These are phyloP conservation scores for Nannobrachium achirus DNA, from an alignment of 2,113 vertebrate species.

Conservation along the genomic window DNA sequence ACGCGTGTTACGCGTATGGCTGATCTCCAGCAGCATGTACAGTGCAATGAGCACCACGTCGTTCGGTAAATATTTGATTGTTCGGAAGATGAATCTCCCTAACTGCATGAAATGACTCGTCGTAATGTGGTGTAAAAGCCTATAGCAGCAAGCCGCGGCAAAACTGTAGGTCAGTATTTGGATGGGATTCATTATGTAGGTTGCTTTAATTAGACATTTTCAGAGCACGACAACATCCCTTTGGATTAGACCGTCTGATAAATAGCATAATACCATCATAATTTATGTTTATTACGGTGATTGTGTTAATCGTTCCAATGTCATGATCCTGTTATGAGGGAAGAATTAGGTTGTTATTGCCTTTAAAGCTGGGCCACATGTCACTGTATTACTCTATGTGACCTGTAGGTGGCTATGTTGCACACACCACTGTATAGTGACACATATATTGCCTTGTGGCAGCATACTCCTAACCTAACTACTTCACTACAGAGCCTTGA, in stretches of 20 bases:
- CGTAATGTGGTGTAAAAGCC: constrained; percentile 15
- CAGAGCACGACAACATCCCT: constrained; percentile 42
- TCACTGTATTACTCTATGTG: constrained; percentile 5
- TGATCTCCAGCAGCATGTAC: neutral
- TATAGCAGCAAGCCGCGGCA: constrained; percentile 38
- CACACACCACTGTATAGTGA: constrained; percentile 23
- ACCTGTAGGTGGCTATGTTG: constrained; percentile 69
- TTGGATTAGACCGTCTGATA: constrained; percentile 58
- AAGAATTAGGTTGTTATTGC: constrained; percentile 62
- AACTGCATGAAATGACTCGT: constrained; percentile 17
- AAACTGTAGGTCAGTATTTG: constrained; percentile 32
- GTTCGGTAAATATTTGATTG: constrained; percentile 6
- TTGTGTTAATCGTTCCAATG: constrained; percentile 63
- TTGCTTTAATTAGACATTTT: constrained; percentile 47
- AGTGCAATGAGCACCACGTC: neutral
- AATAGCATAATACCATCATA: constrained; percentile 48
- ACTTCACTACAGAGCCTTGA: neutral
- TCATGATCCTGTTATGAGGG: constrained; percentile 36
- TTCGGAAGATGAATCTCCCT: constrained; percentile 11
- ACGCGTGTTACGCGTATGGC: no score
- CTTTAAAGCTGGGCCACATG: constrained; percentile 49
- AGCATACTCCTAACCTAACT: constrained; percentile 18
- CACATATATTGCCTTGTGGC: neutral
- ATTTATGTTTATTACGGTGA: constrained; percentile 69
- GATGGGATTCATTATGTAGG: constrained; percentile 50